A percentile compares a stretch with the other conserved stretches of the same genome.
Conservation (phyloP, 2,113 vertebrate species). For the Campylorhamphus procurvoides region DNA sequence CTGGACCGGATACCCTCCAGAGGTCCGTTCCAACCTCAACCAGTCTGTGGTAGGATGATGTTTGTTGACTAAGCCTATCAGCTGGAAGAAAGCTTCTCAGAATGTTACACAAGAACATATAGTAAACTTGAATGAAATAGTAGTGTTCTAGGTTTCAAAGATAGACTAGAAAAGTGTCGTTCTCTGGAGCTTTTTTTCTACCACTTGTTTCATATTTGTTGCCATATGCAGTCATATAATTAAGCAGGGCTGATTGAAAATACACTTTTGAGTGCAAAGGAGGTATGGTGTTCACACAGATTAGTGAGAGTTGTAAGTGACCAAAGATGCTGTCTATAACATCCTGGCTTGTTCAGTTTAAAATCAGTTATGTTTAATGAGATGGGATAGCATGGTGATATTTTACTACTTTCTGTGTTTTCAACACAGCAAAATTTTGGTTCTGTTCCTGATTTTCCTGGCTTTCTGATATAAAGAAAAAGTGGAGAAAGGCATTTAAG, state of each 20-base stretch:
- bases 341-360: not conserved
- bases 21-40: not conserved
- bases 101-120: rapidly evolving
- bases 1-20: not conserved
- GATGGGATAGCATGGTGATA: not conserved
- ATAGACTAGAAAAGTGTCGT: not conserved
- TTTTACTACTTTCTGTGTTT: not conserved
- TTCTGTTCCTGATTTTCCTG: not conserved
- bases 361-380: not conserved
- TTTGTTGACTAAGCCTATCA: not conserved
- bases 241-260: not conserved
- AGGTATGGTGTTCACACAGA: not conserved
- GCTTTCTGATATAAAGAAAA: not conserved
- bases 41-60: not conserved
- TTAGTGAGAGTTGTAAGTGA: not conserved
- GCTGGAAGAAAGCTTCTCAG: not conserved
- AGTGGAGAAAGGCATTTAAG: not conserved
- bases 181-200: not conserved
- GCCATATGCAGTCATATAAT: not conserved
- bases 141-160: not conserved
- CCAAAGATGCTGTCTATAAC: not conserved
- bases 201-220: not conserved
- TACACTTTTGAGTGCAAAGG: not conserved
- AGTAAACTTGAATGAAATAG: not conserved
- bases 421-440: not conserved